Evolutionary conservation across 2,888 invertebrate genomes (phyloP).

Genomic region (Eristalis tenax): DNA sequence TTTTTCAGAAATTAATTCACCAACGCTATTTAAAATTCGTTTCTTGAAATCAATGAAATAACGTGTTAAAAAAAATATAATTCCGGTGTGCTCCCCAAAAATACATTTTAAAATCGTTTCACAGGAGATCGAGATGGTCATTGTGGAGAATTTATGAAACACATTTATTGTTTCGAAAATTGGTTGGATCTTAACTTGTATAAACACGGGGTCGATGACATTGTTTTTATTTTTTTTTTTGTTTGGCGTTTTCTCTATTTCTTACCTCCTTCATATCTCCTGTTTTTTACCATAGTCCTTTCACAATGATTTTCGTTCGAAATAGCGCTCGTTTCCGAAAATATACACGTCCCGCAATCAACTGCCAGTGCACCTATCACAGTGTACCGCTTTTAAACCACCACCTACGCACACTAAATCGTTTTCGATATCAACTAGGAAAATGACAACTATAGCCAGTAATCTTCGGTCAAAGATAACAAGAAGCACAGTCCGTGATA

Average conservation of each 20-base stretch:
- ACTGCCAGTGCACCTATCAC: slow-evolving; percentile 52
- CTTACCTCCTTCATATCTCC: slow-evolving; percentile 68
- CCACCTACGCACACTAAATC: slow-evolving; percentile 37
- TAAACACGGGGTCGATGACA: slow-evolving; percentile 13
- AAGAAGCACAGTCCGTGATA: slow-evolving; percentile 21
- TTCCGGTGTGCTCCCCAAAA: slow-evolving; percentile 31
- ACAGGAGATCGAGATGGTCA: neutral
- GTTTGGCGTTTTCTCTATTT: neutral
- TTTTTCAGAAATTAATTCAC: neutral
- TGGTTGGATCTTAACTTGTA: neutral
- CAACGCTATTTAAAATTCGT: neutral
- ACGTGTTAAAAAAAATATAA: slow-evolving; percentile 11
- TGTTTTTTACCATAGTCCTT: slow-evolving; percentile 57
- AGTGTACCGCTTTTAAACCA: slow-evolving; percentile 62
- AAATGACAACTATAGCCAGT: slow-evolving; percentile 27
- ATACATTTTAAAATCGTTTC: slow-evolving; percentile 12
- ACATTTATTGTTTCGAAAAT: slow-evolving; percentile 11
- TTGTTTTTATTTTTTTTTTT: neutral
- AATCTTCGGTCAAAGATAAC: slow-evolving; percentile 62
- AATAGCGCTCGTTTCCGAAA: slow-evolving; percentile 14
- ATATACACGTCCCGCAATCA: slow-evolving; percentile 43
- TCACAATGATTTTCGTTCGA: neutral
- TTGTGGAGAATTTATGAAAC: slow-evolving; percentile 34
- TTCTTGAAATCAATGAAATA: neutral
- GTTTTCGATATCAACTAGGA: slow-evolving; percentile 35